Evolutionary conservation across 2,888 invertebrate species (phyloP).

Genomic region (Eupeodes latifasciatus): DNA sequence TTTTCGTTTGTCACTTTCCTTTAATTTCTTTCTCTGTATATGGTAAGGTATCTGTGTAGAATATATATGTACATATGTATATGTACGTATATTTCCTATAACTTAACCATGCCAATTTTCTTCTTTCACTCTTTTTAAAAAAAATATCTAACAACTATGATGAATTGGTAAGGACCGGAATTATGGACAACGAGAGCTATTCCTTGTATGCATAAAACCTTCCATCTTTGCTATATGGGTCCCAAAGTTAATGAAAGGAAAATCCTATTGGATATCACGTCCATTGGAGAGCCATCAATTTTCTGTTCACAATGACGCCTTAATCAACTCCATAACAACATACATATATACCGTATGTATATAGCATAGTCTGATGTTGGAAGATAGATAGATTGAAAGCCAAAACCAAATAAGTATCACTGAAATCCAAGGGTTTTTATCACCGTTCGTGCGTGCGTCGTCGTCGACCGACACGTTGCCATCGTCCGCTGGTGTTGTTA

Average conservation of each 20-base stretch:
- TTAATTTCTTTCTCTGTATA: neutral
- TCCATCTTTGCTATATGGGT: neutral
- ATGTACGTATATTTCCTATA: too few relatives aligned
- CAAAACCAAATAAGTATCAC: constrained; percentile 17
- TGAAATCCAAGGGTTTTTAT: constrained; percentile 29
- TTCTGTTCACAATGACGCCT: neutral
- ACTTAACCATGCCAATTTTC: neutral
- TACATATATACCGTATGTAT: neutral
- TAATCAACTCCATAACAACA: constrained; percentile 7
- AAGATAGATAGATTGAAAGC: neutral
- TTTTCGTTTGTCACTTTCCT: neutral
- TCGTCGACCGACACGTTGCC: too few relatives aligned
- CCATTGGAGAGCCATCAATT: constrained; percentile 16
- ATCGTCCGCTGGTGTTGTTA: too few relatives aligned
- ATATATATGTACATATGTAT: neutral
- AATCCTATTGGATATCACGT: constrained; percentile 24
- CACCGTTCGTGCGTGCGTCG: neutral
- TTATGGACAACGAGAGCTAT: neutral
- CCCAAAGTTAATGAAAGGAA: constrained; percentile 19
- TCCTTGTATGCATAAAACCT: neutral
- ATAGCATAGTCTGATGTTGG: neutral
- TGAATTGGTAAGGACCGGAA: constrained; percentile 10
- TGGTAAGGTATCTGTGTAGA: neutral
- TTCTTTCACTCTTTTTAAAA: neutral
- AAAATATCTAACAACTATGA: constrained; percentile 13